Conservation (phyloP, 2,797 vertebrate genomes). For the Lepilemur ruficaudatus region DNA sequence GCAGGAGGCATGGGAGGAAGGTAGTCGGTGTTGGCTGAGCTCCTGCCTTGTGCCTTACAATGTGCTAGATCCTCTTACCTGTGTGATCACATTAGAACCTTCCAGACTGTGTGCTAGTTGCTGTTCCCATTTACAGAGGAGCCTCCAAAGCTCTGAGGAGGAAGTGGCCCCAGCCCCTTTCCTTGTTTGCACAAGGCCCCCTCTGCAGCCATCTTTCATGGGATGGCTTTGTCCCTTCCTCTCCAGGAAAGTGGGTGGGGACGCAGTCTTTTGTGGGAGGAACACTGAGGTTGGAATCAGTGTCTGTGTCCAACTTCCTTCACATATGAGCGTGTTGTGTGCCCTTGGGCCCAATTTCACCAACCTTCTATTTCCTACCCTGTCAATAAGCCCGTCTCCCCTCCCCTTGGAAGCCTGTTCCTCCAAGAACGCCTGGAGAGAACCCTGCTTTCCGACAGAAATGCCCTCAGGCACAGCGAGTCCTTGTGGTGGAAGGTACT, state of each 20-base stretch:
- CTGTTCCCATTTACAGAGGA: neutral
- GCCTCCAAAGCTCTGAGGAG: no score
- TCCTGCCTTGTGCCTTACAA: fast-evolving
- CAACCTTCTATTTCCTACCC: neutral
- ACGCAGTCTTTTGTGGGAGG: neutral
- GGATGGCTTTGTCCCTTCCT: neutral
- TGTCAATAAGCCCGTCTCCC: fast-evolving
- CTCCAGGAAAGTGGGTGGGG: neutral
- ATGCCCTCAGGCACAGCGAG: fast-evolving
- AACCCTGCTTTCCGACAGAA: neutral
- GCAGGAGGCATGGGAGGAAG: neutral
- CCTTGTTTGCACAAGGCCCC: no score
- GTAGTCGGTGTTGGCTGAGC: neutral
- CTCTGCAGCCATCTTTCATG: neutral
- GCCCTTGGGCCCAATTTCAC: neutral
- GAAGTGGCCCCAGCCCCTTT: neutral
- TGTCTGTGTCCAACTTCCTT: neutral
- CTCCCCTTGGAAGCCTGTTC: neutral
- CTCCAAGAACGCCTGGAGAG: neutral
- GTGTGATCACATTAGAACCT: neutral
- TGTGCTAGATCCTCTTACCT: neutral
- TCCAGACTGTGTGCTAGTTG: neutral
- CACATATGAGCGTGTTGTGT: neutral
- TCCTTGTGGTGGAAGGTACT: fast-evolving
- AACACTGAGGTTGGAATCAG: neutral